phyloP scores from a whole-genome alignment of 2,113 vertebrate species.

The Neodon shergylaensis region DNA sequence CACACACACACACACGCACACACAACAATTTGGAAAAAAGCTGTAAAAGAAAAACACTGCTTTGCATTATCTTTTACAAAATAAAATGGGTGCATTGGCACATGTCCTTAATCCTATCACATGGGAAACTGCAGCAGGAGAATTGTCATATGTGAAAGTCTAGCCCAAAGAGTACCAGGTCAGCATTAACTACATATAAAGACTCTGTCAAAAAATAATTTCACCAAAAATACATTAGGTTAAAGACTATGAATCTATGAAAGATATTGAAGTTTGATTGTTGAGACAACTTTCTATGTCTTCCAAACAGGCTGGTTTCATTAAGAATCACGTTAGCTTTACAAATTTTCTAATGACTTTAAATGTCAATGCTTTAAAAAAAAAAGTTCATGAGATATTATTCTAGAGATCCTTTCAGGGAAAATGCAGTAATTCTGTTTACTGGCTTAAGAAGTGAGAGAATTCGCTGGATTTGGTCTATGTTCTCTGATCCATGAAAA shows the following conservation, averaged over 20 bases:
- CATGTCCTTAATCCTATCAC: not conserved
- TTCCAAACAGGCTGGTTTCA: not conserved
- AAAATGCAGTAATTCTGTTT: not conserved
- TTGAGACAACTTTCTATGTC: not conserved
- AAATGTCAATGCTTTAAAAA: not conserved
- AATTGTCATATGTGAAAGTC: not conserved
- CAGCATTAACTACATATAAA: not conserved
- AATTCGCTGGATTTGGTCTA: not conserved
- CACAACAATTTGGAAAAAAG: too few relatives aligned
- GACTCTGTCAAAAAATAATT: not conserved
- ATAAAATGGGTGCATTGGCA: not conserved
- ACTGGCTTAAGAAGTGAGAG: not conserved
- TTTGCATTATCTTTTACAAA: not conserved
- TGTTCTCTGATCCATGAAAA: not conserved
- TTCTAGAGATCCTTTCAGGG: not conserved
- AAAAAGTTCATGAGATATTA: not conserved
- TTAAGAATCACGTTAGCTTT: not conserved
- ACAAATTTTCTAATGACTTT: not conserved
- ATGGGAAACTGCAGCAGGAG: not conserved
- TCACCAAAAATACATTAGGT: not conserved
- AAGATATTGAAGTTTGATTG: not conserved
- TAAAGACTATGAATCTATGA: not conserved
- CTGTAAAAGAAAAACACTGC: not conserved
- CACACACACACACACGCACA: too few relatives aligned
- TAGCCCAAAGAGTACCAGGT: not conserved